Percentiles rank a stretch among this genome's conserved stretches.
Evolutionary conservation across 2,888 invertebrate species (phyloP).

Genomic region (Anoplius nigerrimus): DNA sequence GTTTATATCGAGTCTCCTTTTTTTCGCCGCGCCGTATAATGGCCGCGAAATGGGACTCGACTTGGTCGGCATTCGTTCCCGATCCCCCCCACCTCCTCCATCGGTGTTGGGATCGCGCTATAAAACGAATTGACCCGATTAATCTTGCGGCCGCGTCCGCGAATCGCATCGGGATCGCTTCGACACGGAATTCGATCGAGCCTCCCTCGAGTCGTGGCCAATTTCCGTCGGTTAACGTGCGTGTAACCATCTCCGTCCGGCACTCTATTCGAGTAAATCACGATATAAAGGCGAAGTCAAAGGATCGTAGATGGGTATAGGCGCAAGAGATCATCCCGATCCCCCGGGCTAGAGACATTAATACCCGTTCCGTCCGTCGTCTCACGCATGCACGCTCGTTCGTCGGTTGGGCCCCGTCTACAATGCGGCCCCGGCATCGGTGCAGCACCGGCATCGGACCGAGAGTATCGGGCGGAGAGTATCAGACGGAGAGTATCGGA

Average conservation of each 20-base stretch:
- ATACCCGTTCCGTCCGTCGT: conserved; percentile 55
- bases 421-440: background rate
- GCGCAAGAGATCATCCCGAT: conserved; percentile 39
- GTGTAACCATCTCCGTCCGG: background rate
- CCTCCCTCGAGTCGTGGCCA: background rate
- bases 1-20: too few relatives aligned
- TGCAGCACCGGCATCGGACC: too few relatives aligned
- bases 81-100: too few relatives aligned
- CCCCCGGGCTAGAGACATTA: conserved; percentile 65
- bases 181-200: background rate
- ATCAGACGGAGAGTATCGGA: too few relatives aligned
- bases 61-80: too few relatives aligned
- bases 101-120: too few relatives aligned
- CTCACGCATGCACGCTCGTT: conserved; percentile 37
- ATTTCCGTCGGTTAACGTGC: conserved; percentile 5
- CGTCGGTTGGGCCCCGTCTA: conserved; percentile 47
- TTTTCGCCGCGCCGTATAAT: too few relatives aligned
- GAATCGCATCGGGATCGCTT: too few relatives aligned
- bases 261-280: background rate
- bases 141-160: too few relatives aligned
- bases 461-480: too few relatives aligned
- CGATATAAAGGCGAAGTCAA: background rate
- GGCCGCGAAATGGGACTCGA: too few relatives aligned
- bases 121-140: too few relatives aligned
- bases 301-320: conserved; percentile 20